Evolutionary conservation across 2,888 invertebrate species (phyloP), one percentile per base, ranked within the genome.

Genomic region (Eupelmus urozonus): DNA sequence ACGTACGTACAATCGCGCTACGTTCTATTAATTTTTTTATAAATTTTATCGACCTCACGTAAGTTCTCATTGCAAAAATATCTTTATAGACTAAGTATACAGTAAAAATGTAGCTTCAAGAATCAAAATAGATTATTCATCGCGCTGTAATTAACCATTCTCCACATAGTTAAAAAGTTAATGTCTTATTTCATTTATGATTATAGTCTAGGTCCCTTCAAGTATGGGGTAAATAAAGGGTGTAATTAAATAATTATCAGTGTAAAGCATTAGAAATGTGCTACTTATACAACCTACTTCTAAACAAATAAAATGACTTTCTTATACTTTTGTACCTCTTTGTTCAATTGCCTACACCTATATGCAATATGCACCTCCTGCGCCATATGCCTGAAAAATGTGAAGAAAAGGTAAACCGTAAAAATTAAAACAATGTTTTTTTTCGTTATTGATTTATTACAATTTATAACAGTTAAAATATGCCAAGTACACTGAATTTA

Each of bases 381-480:
- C n/a, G n/a, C n/a, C n/a, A n/a, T n/a, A n/a, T n/a, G n/a, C 51
- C 25, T 1, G 27, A 25, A 49, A 23, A 16, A 13, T 23, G 27
- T 25, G 9, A n/a, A n/a, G n/a, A n/a, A n/a, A n/a, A 49, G 49
- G 16, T 16, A 34, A 9, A 34, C 34, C 3, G 23, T 16, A 77
- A 72, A 59, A 66, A 69, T 62, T 2, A 53, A 65, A 18, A 65
- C 42, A 70, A 53, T 42, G n/a, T 42, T 66, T 62, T 59, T 78
- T 62, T 63, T 76, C 51, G 40, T 81, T 83, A 84, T 84, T 84
- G 81, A 82, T 86, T 84, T 82, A 82, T 84, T 84, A 84, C 83
- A 84, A 84, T 83, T 80, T 83, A 85, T 84, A 86, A 85, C 83
- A 84, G 77, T 86, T 85, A 85, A 83, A 84, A 82, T 85, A 85